These are phyloP conservation scores for Scophthalmus maximus DNA, from an alignment of 2,113 vertebrate species.

Conservation along the genomic window DNA sequence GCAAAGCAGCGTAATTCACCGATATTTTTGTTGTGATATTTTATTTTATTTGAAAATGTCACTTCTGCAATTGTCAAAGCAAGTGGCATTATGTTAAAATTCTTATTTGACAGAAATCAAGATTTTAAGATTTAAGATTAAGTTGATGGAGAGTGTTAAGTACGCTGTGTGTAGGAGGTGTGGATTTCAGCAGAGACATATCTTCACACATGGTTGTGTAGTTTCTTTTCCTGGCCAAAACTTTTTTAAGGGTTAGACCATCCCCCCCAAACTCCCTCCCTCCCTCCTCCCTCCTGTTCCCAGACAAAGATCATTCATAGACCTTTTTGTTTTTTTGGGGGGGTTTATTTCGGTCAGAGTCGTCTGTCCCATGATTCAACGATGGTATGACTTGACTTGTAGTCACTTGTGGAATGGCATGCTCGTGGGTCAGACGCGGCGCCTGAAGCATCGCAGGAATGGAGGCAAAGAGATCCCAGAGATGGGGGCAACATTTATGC, in stretches of 20 bases:
- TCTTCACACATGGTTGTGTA: background rate
- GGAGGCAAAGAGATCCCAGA: constrained; percentile 60
- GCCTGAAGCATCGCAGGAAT: constrained; percentile 75
- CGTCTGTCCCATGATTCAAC: constrained; percentile 62
- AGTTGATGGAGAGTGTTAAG: constrained; percentile 10
- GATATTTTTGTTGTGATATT: too few species aligned
- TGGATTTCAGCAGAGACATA: background rate
- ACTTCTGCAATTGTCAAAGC: background rate
- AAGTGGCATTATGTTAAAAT: background rate
- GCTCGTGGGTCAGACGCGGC: constrained; percentile 57
- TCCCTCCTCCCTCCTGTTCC: background rate
- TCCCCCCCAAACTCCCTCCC: background rate
- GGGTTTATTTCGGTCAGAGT: constrained; percentile 62
- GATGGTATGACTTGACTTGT: constrained; percentile 65
- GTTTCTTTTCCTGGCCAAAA: background rate
- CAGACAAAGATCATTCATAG: constrained; percentile 29
- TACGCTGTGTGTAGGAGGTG: background rate
- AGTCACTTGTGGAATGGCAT: constrained; percentile 79
- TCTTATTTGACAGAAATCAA: background rate
- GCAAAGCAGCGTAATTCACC: too few species aligned
- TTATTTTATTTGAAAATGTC: background rate
- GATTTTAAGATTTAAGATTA: background rate
- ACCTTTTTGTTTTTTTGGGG: constrained; percentile 31
- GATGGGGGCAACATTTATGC: constrained; percentile 64
- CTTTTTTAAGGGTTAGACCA: background rate